Conservation (phyloP, 2,797 vertebrate genomes). For the Enteromius treurensis region DNA sequence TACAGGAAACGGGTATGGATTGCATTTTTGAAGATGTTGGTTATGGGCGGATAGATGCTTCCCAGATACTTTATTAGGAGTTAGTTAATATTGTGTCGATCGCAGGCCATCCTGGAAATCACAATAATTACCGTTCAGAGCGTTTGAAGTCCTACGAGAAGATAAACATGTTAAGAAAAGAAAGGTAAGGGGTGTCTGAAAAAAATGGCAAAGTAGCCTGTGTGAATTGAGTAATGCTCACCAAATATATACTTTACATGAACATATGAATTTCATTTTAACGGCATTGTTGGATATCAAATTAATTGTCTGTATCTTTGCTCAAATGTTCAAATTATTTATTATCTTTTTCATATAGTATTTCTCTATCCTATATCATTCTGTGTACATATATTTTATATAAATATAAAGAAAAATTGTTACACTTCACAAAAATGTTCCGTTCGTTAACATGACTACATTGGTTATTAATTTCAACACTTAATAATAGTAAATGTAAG, state of each 20-base stretch:
- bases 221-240: neutral
- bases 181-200: neutral
- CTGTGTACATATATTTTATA: too few species aligned
- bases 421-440: too few species aligned
- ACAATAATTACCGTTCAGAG: neutral
- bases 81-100: neutral
- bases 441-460: too few species aligned
- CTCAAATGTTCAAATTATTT: neutral
- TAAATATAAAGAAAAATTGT: too few species aligned
- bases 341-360: neutral
- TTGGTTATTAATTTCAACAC: too few species aligned
- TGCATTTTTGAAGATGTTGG: neutral
- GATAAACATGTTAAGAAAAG: neutral
- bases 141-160: neutral
- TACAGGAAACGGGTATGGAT: neutral
- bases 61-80: neutral
- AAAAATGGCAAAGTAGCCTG: neutral
- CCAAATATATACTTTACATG: neutral
- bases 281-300: too few species aligned
- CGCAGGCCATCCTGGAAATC: neutral
- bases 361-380: too few species aligned
- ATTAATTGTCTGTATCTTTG: neutral
- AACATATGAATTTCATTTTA: neutral
- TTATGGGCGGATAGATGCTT: neutral
- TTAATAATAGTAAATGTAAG: too few species aligned